Base-by-base conservation (phyloP, 2,888 invertebrate genomes). In the Gnatocerus cornutus region DNA sequence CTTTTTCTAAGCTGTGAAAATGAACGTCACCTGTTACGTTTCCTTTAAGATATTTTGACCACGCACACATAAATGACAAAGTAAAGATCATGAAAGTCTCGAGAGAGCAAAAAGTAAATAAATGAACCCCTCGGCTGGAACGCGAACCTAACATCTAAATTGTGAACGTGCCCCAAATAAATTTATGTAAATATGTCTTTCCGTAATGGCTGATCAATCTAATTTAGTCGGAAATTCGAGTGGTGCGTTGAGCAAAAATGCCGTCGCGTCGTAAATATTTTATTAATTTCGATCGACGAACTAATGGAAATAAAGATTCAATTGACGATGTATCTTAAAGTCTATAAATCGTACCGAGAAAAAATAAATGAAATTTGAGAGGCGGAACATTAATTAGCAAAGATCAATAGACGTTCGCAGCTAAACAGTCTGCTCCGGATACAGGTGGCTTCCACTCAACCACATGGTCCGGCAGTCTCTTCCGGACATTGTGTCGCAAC, bases 361-460 rank as follows among this genome's bases (percentile, higher is more conserved):
- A 12, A 14, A 68, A 68, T 30, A 50, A 69, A 66, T 61, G 65
- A 69, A 61, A 69, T 48, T 71, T 71, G n/a, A 37, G 43, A 52
- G 56, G 33, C 43, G 39, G 33, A 65, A 58, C 62, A 72, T 72
- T 72, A 69, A 72, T 72, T 72, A 72, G 66, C 59, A 56, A 61
- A 71, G 71, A 72, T 69, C 71, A 64, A 69, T 72, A 69, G 63
- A 48, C 55, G 56, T 30, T 48, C 46, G 39, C 68, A 48, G 37
- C 56, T 30, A 52, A 66, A 70, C 59, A 63, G 59, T 63, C 21
- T 65, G 58, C 50, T 69, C 68, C 56, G 65, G 69, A 69, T 67
- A 62, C 70, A 70, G 70, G 70, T 70, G 70, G 50, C 66, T 70
- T 67, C 33, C 56, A 70, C 48, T 56, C 62, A 56, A 48, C 67